phyloP scores from a whole-genome alignment of 2,888 invertebrate species.

The Uloborus plumipes region DNA sequence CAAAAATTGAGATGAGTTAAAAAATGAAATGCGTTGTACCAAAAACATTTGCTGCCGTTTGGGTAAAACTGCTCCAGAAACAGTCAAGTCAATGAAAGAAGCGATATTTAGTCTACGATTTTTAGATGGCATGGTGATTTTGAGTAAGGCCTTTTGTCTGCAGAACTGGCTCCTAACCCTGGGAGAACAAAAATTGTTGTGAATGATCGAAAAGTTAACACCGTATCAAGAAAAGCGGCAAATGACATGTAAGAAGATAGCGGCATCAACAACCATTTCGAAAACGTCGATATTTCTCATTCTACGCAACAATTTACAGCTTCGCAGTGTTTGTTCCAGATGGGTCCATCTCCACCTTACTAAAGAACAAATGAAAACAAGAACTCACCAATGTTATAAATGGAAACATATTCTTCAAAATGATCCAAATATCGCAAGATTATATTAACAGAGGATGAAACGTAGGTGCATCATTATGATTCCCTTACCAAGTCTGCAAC shows the following conservation, averaged over 20 bases:
- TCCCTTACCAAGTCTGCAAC: neutral
- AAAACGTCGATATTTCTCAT: conserved; percentile 7
- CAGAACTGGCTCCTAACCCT: conserved; percentile 1
- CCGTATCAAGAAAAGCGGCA: too few species aligned
- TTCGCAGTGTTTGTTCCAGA: conserved; percentile 2
- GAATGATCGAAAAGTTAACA: too few species aligned
- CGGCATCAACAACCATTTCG: neutral
- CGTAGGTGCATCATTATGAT: neutral
- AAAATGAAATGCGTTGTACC: too few species aligned
- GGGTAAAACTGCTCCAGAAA: too few species aligned
- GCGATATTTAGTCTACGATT: too few species aligned
- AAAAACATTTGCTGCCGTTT: too few species aligned
- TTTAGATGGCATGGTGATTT: too few species aligned
- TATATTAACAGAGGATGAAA: conserved; percentile 1
- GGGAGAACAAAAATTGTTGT: too few species aligned
- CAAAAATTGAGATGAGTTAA: too few species aligned
- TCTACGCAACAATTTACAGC: conserved; percentile 3
- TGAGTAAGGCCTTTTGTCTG: neutral
- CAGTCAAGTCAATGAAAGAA: too few species aligned
- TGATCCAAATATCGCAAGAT: neutral
- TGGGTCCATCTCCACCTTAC: neutral
- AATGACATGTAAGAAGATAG: neutral
- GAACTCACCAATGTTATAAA: neutral
- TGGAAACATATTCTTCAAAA: neutral
- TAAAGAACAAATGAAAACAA: neutral